Evolutionary conservation across 1,140 invertebrate species (phyloP).

Genomic region (Danaus plexippus): DNA sequence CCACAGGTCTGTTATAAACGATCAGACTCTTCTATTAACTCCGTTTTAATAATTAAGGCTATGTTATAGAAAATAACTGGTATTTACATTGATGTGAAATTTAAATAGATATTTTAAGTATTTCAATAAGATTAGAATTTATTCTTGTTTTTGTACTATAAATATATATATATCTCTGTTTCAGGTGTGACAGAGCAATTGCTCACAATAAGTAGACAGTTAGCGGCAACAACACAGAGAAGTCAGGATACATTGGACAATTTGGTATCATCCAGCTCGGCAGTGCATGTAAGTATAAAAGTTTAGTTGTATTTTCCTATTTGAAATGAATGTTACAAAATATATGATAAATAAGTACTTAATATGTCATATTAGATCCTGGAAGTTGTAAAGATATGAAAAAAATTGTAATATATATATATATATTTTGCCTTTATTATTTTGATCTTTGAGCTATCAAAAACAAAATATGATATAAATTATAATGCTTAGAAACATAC

Average conservation of each 20-base stretch:
- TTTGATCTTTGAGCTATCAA: not conserved
- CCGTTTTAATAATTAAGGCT: too few species aligned
- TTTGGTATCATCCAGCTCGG: constrained; percentile 80
- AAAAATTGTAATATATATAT: too few species aligned
- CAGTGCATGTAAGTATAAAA: constrained; percentile 56
- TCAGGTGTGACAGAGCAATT: constrained; percentile 86
- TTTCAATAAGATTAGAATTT: too few species aligned
- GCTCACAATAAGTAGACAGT: constrained; percentile 84
- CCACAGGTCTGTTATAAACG: constrained; percentile 54
- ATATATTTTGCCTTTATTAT: not conserved
- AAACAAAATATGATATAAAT: not conserved
- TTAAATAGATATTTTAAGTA: too few species aligned
- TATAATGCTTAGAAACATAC: too few species aligned
- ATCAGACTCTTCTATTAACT: not conserved
- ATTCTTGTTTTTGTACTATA: too few species aligned
- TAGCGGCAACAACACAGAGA: constrained; percentile 88
- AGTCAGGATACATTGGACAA: constrained; percentile 88
- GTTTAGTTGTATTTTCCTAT: not conserved
- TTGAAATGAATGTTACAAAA: not conserved
- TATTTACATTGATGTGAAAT: too few species aligned
- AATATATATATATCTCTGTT: constrained; percentile 1
- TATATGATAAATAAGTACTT: too few species aligned
- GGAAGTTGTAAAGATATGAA: too few species aligned
- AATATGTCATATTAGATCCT: too few species aligned
- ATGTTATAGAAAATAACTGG: too few species aligned